phyloP scores from a whole-genome alignment of 2,888 invertebrate genomes.

The Serrognathus titanus region DNA sequence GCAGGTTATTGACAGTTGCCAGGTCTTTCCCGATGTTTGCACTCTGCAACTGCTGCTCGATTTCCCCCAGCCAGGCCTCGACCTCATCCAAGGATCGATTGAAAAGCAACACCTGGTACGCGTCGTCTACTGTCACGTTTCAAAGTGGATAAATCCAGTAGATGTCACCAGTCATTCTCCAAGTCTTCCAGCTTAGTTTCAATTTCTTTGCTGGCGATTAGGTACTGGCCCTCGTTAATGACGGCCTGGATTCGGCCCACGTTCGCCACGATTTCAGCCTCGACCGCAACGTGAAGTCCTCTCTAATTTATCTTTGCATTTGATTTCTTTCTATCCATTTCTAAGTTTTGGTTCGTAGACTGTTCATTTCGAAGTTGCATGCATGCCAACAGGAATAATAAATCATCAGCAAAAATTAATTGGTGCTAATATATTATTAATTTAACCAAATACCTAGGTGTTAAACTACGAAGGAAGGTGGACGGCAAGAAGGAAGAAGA shows the following conservation, averaged over 20 bases:
- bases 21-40: slow-evolving; percentile 86
- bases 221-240: slow-evolving; percentile 71
- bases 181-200: slow-evolving; percentile 77
- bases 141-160: slow-evolving; percentile 76
- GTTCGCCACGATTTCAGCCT: slow-evolving; percentile 90
- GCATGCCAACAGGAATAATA: too few species aligned
- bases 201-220: slow-evolving; percentile 82
- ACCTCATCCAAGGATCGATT: slow-evolving; percentile 89
- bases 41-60: slow-evolving; percentile 71
- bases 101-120: slow-evolving; percentile 86
- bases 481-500: too few species aligned
- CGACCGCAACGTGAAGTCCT: slow-evolving; percentile 68
- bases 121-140: slow-evolving; percentile 88
- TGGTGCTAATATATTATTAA: too few species aligned
- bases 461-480: too few species aligned
- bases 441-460: too few species aligned
- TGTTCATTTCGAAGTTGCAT: too few species aligned
- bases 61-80: slow-evolving; percentile 89
- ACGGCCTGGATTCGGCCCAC: slow-evolving; percentile 81
- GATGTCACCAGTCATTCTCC: slow-evolving; percentile 81
- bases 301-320: too few species aligned
- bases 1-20: slow-evolving; percentile 76
- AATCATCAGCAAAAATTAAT: too few species aligned
- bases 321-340: too few species aligned
- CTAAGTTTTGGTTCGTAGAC: too few species aligned